Conservation (phyloP, 2,888 invertebrate genomes). For the Coleophora flavipennella region DNA sequence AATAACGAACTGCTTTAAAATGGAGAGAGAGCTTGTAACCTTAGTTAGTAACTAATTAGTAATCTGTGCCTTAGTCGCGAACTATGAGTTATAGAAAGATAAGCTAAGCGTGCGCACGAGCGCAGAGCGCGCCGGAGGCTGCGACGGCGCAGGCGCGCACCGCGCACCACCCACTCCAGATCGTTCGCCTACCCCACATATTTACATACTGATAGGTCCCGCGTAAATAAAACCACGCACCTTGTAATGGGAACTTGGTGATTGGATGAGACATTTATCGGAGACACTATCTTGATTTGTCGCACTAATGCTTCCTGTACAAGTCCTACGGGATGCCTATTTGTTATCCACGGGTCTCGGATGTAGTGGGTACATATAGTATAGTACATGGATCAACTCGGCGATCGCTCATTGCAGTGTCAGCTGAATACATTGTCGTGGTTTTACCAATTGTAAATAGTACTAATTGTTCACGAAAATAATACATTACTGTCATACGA, state of each 20-base stretch:
- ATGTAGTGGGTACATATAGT: too few species aligned
- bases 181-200: constrained; percentile 66
- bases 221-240: constrained; percentile 51
- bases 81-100: background rate
- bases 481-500: too few species aligned
- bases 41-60: constrained; percentile 4
- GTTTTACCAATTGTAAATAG: too few species aligned
- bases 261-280: constrained; percentile 51
- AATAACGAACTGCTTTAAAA: too few species aligned
- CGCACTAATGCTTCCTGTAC: constrained; percentile 29
- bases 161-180: constrained; percentile 59
- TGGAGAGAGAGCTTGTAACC: constrained; percentile 14
- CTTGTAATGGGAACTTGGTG: constrained; percentile 50
- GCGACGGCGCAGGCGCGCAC: constrained; percentile 42
- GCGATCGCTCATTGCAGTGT: too few species aligned
- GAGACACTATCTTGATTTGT: constrained; percentile 57
- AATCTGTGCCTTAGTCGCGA: constrained; percentile 9
- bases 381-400: too few species aligned
- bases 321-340: too few species aligned
- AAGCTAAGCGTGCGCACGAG: constrained; percentile 42
- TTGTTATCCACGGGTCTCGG: too few species aligned
- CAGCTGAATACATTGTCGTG: too few species aligned
- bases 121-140: constrained; percentile 54
- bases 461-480: too few species aligned
- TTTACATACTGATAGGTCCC: constrained; percentile 65